Evolutionary conservation across 2,113 vertebrate species (phyloP).

Genomic region (Aphelocoma coerulescens): DNA sequence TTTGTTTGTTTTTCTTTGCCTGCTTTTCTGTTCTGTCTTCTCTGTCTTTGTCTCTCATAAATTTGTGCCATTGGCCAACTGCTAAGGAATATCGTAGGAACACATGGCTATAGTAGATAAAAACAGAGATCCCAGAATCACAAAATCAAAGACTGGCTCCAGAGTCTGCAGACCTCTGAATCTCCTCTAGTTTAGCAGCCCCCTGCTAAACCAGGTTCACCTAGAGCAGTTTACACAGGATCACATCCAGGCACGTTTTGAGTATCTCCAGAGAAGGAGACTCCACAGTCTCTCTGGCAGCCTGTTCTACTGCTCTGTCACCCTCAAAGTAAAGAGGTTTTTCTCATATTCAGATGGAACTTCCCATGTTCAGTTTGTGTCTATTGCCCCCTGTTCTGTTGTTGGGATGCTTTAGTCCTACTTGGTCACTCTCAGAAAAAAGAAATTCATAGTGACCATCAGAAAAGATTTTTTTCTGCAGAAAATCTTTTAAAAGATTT

Average conservation of each 20-base stretch:
- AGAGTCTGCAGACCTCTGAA: neutral
- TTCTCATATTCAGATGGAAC: neutral
- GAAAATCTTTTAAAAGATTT: neutral
- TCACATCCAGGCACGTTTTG: neutral
- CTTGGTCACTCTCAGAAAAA: neutral
- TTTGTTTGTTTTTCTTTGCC: neutral
- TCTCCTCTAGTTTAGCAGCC: neutral
- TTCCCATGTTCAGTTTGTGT: neutral
- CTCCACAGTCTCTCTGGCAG: neutral
- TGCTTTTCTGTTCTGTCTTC: neutral
- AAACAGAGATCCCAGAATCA: neutral
- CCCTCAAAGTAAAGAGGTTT: neutral
- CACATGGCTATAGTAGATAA: rapidly evolving
- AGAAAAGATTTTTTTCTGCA: neutral
- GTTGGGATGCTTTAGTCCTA: neutral
- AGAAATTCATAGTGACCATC: neutral
- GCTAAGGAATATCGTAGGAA: neutral
- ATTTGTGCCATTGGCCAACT: neutral
- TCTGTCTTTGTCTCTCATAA: neutral
- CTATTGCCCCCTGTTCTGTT: neutral
- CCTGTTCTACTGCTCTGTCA: neutral
- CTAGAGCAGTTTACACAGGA: neutral
- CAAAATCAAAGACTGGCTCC: neutral
- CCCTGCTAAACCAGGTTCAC: neutral
- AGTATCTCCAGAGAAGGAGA: neutral